Evolutionary conservation across 2,797 vertebrate genomes (phyloP).

Genomic region (Etheostoma nigrum): DNA sequence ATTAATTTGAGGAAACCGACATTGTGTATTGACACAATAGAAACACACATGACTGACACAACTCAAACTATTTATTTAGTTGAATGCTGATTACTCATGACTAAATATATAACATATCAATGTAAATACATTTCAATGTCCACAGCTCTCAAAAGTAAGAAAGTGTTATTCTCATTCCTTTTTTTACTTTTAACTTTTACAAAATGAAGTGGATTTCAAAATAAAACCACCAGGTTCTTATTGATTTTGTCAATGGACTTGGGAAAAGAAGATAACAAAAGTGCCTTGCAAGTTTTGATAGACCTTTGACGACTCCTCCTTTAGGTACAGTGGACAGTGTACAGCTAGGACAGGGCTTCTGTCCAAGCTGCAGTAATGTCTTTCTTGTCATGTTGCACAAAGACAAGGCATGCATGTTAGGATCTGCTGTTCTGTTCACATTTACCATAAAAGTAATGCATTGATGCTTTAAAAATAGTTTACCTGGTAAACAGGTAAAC

Average conservation of each 20-base stretch:
- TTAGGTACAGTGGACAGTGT: slow-evolving; percentile 23
- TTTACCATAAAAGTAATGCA: slow-evolving; percentile 16
- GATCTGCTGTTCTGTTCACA: neutral
- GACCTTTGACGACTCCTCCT: slow-evolving; percentile 42
- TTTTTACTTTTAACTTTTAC: no score
- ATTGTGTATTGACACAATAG: no score
- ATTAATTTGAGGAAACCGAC: neutral
- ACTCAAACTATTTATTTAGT: no score
- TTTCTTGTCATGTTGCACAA: slow-evolving; percentile 23
- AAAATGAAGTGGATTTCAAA: no score
- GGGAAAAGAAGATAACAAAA: neutral
- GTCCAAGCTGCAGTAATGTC: slow-evolving; percentile 16
- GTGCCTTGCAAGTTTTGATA: slow-evolving; percentile 42
- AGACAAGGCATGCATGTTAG: neutral
- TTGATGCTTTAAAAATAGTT: neutral
- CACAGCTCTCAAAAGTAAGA: no score
- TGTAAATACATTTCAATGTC: no score
- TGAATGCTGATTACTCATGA: no score
- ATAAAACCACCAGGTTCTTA: no score
- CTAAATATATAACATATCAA: no score
- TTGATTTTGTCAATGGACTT: neutral
- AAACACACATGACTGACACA: no score
- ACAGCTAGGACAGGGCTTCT: slow-evolving; percentile 24
- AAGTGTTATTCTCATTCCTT: no score
- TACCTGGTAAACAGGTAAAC: slow-evolving; percentile 1